A percentile compares a stretch with the other conserved stretches of the same genome.
Conservation (phyloP, 2,888 invertebrate genomes). For the Rhamnusium bicolor region DNA sequence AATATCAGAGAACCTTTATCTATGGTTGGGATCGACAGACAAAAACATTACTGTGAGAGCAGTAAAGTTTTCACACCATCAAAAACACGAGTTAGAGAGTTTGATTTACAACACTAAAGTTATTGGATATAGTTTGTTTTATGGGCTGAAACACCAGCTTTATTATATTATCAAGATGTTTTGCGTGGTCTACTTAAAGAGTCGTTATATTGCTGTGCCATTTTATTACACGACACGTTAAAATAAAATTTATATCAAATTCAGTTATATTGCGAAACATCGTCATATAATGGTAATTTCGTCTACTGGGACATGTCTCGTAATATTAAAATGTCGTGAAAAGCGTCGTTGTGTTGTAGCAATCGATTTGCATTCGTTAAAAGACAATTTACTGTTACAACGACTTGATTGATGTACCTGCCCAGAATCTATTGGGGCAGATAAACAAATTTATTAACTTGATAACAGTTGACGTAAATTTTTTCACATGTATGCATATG, state of each 20-base stretch:
- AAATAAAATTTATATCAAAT: background rate
- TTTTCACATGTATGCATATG: background rate
- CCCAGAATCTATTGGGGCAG: background rate
- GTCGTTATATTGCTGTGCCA: background rate
- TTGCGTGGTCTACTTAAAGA: background rate
- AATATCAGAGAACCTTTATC: background rate
- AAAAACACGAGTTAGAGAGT: background rate
- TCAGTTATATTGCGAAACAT: background rate
- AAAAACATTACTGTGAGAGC: background rate
- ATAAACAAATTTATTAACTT: background rate
- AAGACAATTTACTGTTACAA: background rate
- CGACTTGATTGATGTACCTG: slow-evolving; percentile 5
- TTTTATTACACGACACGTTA: background rate
- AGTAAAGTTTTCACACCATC: background rate
- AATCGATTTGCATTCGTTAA: slow-evolving; percentile 11
- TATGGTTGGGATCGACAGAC: background rate
- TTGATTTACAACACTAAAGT: background rate
- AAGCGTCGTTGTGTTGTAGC: background rate
- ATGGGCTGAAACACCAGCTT: background rate
- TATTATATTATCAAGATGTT: background rate
- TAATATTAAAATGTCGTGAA: background rate
- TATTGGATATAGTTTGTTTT: background rate
- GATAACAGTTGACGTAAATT: background rate
- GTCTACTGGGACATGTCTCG: background rate
- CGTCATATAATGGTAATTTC: background rate